Base-by-base conservation (phyloP, 2,888 invertebrate genomes). In the Parnassius smintheus region DNA sequence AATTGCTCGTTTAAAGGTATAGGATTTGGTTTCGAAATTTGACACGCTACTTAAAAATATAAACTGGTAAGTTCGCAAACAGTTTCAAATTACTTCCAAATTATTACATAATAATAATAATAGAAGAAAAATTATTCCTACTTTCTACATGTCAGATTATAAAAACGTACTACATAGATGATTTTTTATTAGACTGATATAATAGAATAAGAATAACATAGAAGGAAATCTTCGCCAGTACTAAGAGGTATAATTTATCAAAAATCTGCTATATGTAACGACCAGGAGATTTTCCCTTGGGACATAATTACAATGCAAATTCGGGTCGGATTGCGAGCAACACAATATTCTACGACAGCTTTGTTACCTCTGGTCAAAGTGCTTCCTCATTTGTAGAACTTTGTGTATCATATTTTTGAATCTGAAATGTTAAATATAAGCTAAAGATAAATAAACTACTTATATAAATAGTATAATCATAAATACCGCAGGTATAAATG, bases 311-410 rank as follows among this genome's bases (percentile, higher is more conserved):
- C 41, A 18, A 55, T 45, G 44, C 13, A 49, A 9, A 13, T n/a
- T 54, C 42, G 13, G 42, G 35, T 41, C 35, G 9, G 9, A 54
- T 54, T n/a, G 13, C 42, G 13, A 42, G 13, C 42, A 42, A 54
- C 42, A 54, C 22, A 51, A 18, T 35, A 54, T 8, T 9, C 10
- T 54, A 12, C 3, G 10, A 42, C 2, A 45, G 22, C 45, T 45
- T 45, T 35, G 45, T 55, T 55, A 44, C 55, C 44, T 55, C 45
- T 44, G 45, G 44, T 55, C 45, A 44, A 45, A 55, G 11, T 18
- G 45, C 18, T 55, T 55, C 45, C 45, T 55, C 44, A 45, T 45
- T 55, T 55, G n/a, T 41, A 54, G 42, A 13, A 42, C 42, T 54
- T 41, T n/a, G 54, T 42, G 42, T 42, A 42, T 42, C 41, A 54